Percentiles rank a stretch among this genome's conserved stretches.
phyloP scores from a whole-genome alignment of 2,888 invertebrate genomes.

The Melieria crassipennis region DNA sequence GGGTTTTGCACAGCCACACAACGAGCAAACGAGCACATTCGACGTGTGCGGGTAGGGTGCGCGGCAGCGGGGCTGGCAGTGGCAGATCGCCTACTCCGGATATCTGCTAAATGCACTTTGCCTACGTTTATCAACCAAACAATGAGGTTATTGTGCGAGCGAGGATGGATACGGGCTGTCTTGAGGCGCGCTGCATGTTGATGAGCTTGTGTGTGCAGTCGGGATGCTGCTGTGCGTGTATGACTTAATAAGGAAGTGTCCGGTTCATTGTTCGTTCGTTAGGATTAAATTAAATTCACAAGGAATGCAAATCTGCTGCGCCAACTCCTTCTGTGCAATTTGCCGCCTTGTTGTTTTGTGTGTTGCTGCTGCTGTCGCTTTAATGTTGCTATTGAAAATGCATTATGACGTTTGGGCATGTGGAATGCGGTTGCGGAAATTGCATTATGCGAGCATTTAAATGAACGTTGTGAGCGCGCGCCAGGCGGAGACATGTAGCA shows the following conservation, averaged over 20 bases:
- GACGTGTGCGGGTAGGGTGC: conserved; percentile 11
- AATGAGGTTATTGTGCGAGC: conserved; percentile 3
- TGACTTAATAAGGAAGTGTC: conserved; percentile 20
- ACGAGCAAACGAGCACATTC: too few species aligned
- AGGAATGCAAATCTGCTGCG: background rate
- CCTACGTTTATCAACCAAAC: background rate
- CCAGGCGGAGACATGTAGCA: too few species aligned
- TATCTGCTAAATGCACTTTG: background rate
- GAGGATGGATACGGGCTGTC: background rate
- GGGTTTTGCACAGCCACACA: too few species aligned
- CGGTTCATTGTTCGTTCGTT: conserved; percentile 18
- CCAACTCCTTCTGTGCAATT: too few species aligned
- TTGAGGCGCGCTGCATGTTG: too few species aligned
- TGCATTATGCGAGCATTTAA: too few species aligned
- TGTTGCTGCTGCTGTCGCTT: too few species aligned
- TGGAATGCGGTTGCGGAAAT: too few species aligned
- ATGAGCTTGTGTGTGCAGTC: background rate
- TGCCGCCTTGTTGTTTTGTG: too few species aligned
- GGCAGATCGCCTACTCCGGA: background rate
- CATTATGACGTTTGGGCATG: too few species aligned
- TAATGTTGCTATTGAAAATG: too few species aligned
- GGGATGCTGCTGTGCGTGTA: background rate
- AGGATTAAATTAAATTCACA: conserved; percentile 16
- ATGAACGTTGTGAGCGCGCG: too few species aligned
- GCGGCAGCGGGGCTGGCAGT: background rate